Base-by-base conservation (phyloP, 2,888 invertebrate genomes). In the Platycnemis pennipes region DNA sequence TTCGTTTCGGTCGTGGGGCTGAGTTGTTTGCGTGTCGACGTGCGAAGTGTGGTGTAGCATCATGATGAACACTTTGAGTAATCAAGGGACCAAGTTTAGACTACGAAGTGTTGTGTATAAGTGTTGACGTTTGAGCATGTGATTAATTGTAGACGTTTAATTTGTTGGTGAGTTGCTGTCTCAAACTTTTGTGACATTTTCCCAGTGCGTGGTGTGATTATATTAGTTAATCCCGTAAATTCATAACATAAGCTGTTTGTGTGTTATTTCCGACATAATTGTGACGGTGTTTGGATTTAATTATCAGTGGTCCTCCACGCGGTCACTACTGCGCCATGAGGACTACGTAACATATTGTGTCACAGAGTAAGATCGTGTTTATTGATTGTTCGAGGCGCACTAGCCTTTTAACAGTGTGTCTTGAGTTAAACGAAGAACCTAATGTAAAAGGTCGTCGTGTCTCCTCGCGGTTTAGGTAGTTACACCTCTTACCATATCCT, bases 301-400 rank as follows among this genome's bases (percentile, higher is more conserved):
- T 44, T 91, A 26, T 63, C 44, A n/a, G 44, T 91, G 91, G 42
- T 19, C 91, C 44, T 63, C 91, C 91, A 91, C 91, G 91, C 91
- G 91, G 91, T 91, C 91, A 91, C 63, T 56, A 91, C 91, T 91
- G 91, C 91, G 91, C 91, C 91, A 91, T 91, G 91, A 91, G 91
- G 91, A 91, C 91, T 63, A 91, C 91, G 91, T 91, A 91, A 91
- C 91, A 91, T 91, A 91, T 91, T 91, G 91, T 91, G 91, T 91
- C 91, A 91, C 42, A 63, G 22, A 22, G 45, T 63, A 63, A 91
- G 44, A n/a, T 45, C 44, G 91, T 91, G 91, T 91, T 49, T 69
- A 91, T 91, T 91, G 69, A 91, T 91, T 91, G 42, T 37, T 91
- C 69, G 42, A 56, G 69, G 22, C 44, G 37, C 42, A 56, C 63